Percentiles rank a stretch among this genome's conserved stretches.
These are phyloP conservation scores for Pelusios castaneus DNA, from an alignment of 2,113 vertebrate species.

Conservation along the genomic window DNA sequence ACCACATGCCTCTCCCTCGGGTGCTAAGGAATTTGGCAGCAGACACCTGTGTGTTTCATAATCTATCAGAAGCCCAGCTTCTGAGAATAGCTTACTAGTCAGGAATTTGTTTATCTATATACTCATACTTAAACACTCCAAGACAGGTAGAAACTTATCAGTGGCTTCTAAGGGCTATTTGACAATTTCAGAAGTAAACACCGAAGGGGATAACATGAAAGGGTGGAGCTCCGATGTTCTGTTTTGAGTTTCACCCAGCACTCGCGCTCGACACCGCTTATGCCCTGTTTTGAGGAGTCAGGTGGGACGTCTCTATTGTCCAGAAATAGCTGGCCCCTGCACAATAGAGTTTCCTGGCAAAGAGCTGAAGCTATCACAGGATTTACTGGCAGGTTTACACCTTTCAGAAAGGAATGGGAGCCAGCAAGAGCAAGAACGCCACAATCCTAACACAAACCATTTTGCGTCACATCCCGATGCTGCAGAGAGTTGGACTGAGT, in stretches of 20 bases:
- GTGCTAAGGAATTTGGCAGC: constrained; percentile 37
- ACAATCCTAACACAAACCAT: neutral
- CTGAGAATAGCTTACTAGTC: constrained; percentile 30
- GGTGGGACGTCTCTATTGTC: constrained; percentile 28
- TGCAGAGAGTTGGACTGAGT: neutral
- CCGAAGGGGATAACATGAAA: constrained; percentile 30
- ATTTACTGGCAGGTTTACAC: neutral
- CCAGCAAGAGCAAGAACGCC: neutral
- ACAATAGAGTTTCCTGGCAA: neutral
- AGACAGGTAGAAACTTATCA: constrained; percentile 8
- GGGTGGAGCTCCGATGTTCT: constrained; percentile 9
- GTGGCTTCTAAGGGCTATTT: neutral
- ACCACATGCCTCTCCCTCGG: constrained; percentile 15
- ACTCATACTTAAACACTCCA: constrained; percentile 22
- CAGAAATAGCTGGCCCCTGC: neutral
- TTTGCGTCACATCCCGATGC: neutral
- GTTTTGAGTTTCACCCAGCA: constrained; percentile 20
- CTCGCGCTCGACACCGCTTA: neutral
- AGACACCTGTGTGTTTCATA: constrained; percentile 27
- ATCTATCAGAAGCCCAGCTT: constrained; percentile 45
- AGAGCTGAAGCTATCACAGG: neutral
- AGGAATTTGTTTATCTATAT: constrained; percentile 64
- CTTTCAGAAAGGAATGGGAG: neutral
- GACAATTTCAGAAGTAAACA: constrained; percentile 27
- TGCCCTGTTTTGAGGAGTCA: neutral